A percentile compares a stretch with the other conserved stretches of the same genome.
Evolutionary conservation across 2,797 vertebrate genomes (phyloP).

Genomic region (Parotocinclus haroldoi): DNA sequence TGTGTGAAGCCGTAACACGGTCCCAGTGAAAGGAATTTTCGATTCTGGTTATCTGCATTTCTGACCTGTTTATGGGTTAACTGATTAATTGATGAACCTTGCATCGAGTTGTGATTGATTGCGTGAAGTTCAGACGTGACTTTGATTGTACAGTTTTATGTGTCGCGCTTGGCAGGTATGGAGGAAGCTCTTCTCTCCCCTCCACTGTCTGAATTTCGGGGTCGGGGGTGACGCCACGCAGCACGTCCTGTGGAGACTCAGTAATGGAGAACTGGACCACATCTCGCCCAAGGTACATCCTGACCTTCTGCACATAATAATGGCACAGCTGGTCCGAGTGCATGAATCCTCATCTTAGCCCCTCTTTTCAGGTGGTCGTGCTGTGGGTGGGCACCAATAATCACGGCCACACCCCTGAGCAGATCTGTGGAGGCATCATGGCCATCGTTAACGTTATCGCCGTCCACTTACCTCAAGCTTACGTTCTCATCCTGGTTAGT

Average conservation of each 20-base stretch:
- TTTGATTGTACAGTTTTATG: too few relatives aligned
- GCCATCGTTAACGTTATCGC: conserved; percentile 80
- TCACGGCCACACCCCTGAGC: conserved; percentile 80
- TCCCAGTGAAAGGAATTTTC: too few relatives aligned
- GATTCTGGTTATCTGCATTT: too few relatives aligned
- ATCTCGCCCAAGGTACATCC: conserved; percentile 83
- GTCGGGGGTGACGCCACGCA: conserved; percentile 85
- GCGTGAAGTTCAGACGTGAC: too few relatives aligned
- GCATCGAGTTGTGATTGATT: too few relatives aligned
- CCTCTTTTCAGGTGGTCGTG: conserved; percentile 77
- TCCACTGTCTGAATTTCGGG: conserved; percentile 89
- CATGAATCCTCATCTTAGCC: too few relatives aligned
- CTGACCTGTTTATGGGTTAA: too few relatives aligned
- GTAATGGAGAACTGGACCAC: conserved; percentile 85
- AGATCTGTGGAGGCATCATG: conserved; percentile 81
- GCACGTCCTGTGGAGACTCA: conserved; percentile 86
- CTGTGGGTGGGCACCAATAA: conserved; percentile 92
- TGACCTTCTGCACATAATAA: neutral
- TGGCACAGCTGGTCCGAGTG: neutral
- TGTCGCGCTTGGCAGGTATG: conserved; percentile 73
- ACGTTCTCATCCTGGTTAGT: conserved; percentile 83
- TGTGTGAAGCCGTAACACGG: too few relatives aligned
- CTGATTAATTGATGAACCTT: too few relatives aligned
- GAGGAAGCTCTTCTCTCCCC: conserved; percentile 88
- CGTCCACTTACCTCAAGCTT: conserved; percentile 78